A percentile compares a stretch with the other conserved stretches of the same genome.
phyloP scores from a whole-genome alignment of 2,888 invertebrate genomes.

The Habrosyne pyritoides region DNA sequence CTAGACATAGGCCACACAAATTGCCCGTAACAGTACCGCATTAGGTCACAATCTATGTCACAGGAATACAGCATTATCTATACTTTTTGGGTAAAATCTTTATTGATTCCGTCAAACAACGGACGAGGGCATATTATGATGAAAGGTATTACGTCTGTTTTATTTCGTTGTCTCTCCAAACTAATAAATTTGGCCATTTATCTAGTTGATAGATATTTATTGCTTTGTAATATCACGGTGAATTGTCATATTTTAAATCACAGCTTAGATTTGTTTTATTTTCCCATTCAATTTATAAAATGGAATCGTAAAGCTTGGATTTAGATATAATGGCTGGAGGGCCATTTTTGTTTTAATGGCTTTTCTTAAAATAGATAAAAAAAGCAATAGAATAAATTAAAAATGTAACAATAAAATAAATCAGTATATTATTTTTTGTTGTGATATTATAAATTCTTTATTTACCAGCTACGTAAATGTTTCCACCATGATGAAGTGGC shows the following conservation, averaged over 20 bases:
- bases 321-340: neutral
- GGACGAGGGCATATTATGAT: constrained; percentile 36
- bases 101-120: constrained; percentile 47
- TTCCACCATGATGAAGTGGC: neutral
- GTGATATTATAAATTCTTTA: neutral
- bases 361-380: too few species aligned
- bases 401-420: too few species aligned
- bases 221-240: constrained; percentile 25
- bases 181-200: constrained; percentile 47
- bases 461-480: neutral
- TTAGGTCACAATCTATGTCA: constrained; percentile 64
- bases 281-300: neutral
- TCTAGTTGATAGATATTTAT: constrained; percentile 49
- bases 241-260: constrained; percentile 6
- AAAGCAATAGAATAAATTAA: neutral
- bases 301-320: neutral
- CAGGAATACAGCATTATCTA: constrained; percentile 49
- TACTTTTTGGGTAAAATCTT: constrained; percentile 40
- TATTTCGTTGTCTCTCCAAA: constrained; percentile 38
- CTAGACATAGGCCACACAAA: constrained; percentile 57
- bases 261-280: neutral
- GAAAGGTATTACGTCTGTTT: constrained; percentile 43
- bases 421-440: too few species aligned
- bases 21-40: constrained; percentile 68
- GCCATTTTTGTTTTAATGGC: neutral